Conservation (phyloP, 1,140 invertebrate species). For the Drosophila grimshawi region DNA sequence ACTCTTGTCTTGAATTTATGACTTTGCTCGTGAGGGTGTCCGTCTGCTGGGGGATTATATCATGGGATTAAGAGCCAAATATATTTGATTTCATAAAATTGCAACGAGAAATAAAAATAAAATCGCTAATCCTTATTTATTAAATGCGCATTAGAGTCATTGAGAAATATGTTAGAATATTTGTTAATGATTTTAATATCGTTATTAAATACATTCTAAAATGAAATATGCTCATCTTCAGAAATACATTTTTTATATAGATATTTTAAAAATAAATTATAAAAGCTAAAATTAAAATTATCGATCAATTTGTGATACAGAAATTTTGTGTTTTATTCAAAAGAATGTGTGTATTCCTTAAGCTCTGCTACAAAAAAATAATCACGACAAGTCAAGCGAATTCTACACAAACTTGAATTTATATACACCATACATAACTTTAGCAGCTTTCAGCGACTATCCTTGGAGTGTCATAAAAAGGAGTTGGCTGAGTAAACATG, state of each 20-base stretch:
- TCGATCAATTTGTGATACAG: too few species aligned
- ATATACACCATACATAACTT: conserved; percentile 22
- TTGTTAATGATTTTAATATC: background rate
- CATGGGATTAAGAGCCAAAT: conserved; percentile 42
- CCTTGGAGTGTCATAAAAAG: conserved; percentile 55
- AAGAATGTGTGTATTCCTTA: too few species aligned
- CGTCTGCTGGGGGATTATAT: conserved; percentile 43
- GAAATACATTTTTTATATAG: too few species aligned
- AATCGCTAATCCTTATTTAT: conserved; percentile 7
- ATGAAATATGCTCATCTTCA: too few species aligned
- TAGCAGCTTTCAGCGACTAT: conserved; percentile 30
- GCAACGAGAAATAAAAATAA: conserved; percentile 12
- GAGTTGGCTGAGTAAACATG: conserved; percentile 43
- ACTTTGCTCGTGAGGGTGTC: conserved; percentile 46
- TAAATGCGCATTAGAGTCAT: background rate
- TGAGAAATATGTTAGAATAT: background rate
- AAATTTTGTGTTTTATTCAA: too few species aligned
- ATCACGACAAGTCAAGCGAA: too few species aligned
- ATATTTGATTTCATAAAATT: conserved; percentile 36
- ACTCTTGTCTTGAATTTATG: conserved; percentile 58
- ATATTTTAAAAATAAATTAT: too few species aligned
- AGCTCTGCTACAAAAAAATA: too few species aligned
- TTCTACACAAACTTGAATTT: conserved; percentile 28
- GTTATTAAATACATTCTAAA: too few species aligned
- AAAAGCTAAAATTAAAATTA: too few species aligned